Percentiles rank a stretch among this genome's conserved stretches.
These are phyloP conservation scores for Poecilia wingei DNA, from an alignment of 2,797 vertebrate species.

Conservation along the genomic window DNA sequence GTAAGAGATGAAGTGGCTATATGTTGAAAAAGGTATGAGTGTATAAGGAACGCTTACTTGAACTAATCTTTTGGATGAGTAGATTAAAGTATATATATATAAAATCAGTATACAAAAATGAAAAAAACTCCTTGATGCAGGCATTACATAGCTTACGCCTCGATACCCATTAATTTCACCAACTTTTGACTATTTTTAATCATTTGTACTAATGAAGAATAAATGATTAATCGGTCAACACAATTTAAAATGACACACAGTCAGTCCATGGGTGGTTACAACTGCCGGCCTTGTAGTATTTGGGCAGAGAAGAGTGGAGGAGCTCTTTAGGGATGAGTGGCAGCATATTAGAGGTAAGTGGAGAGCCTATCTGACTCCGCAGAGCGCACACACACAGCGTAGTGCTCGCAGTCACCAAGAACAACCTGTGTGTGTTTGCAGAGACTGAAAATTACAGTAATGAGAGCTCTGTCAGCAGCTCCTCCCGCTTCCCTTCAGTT, in stretches of 20 bases:
- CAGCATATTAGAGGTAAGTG: constrained; percentile 52
- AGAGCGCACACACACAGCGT: constrained; percentile 44
- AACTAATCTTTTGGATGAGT: background rate
- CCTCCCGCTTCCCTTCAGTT: constrained; percentile 66
- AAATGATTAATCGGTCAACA: background rate
- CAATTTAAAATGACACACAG: background rate
- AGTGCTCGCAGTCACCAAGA: constrained; percentile 18
- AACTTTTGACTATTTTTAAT: background rate
- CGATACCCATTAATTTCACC: background rate
- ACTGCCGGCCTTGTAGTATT: constrained; percentile 23
- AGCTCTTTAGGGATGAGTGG: constrained; percentile 59
- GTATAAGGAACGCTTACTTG: background rate
- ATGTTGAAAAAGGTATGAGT: background rate
- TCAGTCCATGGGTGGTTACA: constrained; percentile 5
- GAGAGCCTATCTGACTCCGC: constrained; percentile 51
- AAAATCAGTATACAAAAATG: background rate
- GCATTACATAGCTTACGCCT: background rate
- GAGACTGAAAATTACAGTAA: constrained; percentile 75
- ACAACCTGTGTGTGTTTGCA: constrained; percentile 35
- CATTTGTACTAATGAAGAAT: background rate
- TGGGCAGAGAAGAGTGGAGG: constrained; percentile 52
- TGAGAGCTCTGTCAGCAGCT: constrained; percentile 79
- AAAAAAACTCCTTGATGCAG: background rate
- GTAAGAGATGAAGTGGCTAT: background rate
- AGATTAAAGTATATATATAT: background rate